These are phyloP conservation scores for Pentamera pediparva DNA, from an alignment of 53 echinoderm and acorn worm genomes.

Conservation along the genomic window DNA sequence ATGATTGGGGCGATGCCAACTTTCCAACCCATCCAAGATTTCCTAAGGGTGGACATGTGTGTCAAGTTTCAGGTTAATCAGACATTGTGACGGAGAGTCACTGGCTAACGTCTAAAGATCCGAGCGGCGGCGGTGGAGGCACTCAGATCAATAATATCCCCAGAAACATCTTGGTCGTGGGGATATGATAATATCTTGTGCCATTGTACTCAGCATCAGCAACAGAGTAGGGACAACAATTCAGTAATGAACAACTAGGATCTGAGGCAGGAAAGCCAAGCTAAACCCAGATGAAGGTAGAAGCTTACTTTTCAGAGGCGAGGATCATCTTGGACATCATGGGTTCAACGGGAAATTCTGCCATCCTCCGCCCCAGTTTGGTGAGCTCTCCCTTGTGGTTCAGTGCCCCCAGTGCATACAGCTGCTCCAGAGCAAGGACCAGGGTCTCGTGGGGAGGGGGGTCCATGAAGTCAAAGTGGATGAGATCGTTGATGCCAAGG, in stretches of 20 bases:
- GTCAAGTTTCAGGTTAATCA: no score
- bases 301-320: slow-evolving; percentile 86
- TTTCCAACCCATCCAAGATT: no score
- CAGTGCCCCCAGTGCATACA: slow-evolving; percentile 92
- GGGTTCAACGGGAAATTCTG: slow-evolving; percentile 94
- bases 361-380: slow-evolving; percentile 87
- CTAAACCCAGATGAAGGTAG: neutral
- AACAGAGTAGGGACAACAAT: no score
- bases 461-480: slow-evolving; percentile 99
- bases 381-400: slow-evolving; percentile 98
- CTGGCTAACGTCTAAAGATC: no score
- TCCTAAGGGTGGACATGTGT: no score
- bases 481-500: slow-evolving; percentile 91
- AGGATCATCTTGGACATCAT: slow-evolving; percentile 97
- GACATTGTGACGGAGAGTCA: no score
- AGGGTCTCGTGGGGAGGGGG: slow-evolving; percentile 97
- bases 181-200: neutral
- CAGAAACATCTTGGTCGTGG: neutral
- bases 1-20: no score
- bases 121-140: no score
- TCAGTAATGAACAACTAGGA: no score
- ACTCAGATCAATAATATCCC: no score
- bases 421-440: slow-evolving; percentile 87
- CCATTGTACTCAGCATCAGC: neutral
- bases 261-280: no score